Evolutionary conservation across 2,888 invertebrate genomes (phyloP).

Genomic region (Flabesymbios commensalis): DNA sequence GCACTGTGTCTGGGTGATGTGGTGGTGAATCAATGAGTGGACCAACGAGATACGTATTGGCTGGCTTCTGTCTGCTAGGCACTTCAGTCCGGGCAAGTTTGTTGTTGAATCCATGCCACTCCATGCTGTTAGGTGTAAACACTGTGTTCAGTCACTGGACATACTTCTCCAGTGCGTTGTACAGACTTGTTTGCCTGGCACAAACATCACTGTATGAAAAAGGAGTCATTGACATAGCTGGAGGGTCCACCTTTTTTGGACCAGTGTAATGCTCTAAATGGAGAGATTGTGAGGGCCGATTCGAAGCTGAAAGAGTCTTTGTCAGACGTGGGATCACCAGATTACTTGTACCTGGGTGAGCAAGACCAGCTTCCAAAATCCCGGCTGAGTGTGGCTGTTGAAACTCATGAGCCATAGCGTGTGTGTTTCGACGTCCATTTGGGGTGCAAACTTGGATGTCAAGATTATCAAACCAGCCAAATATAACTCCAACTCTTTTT

Average conservation of each 20-base stretch:
- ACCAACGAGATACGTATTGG: slow-evolving; percentile 3
- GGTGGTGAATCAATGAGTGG: slow-evolving; percentile 1
- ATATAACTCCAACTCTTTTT: slow-evolving; percentile 2
- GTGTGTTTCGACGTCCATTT: slow-evolving; percentile 10
- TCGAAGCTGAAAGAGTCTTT: too few relatives aligned
- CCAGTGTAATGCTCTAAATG: slow-evolving; percentile 3
- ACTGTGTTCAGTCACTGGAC: slow-evolving; percentile 1
- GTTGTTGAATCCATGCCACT: slow-evolving; percentile 7
- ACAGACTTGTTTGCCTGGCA: background rate
- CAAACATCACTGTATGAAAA: background rate
- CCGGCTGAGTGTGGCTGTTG: background rate
- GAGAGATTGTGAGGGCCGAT: too few relatives aligned
- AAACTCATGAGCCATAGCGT: slow-evolving; percentile 8
- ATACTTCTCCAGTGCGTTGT: background rate
- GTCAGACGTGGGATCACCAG: background rate
- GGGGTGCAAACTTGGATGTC: slow-evolving; percentile 2
- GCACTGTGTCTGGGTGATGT: slow-evolving; percentile 1
- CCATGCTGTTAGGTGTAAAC: background rate
- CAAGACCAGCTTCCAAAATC: background rate
- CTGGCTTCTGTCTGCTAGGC: background rate
- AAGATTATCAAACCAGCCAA: slow-evolving; percentile 15
- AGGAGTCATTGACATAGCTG: background rate
- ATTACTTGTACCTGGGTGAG: background rate
- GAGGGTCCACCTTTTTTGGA: slow-evolving; percentile 3
- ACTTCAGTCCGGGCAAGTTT: background rate